Evolutionary conservation across 1,140 invertebrate species (phyloP).

Genomic region (Onthophagus taurus): DNA sequence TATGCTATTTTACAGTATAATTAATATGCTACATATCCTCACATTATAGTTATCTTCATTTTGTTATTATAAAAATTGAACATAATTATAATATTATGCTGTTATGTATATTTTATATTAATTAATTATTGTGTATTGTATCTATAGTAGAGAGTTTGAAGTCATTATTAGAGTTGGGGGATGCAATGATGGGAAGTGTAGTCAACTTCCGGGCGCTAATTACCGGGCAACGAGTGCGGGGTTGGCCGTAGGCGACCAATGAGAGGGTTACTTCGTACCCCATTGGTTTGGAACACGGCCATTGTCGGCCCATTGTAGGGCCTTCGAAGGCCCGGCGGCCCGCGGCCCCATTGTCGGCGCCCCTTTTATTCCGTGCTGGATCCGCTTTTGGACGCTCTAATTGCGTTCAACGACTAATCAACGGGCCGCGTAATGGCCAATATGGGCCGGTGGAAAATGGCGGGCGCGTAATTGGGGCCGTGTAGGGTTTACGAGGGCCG

Average conservation of each 20-base stretch:
- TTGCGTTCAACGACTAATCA: slow-evolving; percentile 30
- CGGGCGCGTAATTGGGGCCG: slow-evolving; percentile 16
- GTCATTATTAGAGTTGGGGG: too few species aligned
- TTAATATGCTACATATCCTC: too few species aligned
- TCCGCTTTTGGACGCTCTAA: slow-evolving; percentile 27
- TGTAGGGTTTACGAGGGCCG: not conserved
- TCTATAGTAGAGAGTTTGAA: too few species aligned
- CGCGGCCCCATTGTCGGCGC: slow-evolving; percentile 26
- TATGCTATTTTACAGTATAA: too few species aligned
- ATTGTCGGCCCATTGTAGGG: slow-evolving; percentile 27
- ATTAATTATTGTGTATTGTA: too few species aligned
- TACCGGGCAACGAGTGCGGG: slow-evolving; percentile 26
- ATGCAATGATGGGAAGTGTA: too few species aligned
- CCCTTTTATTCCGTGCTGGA: slow-evolving; percentile 25
- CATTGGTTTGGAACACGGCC: slow-evolving; percentile 30
- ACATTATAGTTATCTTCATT: too few species aligned
- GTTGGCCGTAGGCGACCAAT: slow-evolving; percentile 29
- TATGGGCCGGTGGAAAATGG: slow-evolving; percentile 17
- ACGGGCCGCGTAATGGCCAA: slow-evolving; percentile 19
- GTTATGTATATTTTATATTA: too few species aligned
- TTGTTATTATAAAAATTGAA: too few species aligned
- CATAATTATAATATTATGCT: too few species aligned
- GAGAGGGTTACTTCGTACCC: slow-evolving; percentile 29
- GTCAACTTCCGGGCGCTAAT: slow-evolving; percentile 24
- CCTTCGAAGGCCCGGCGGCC: too few species aligned